These are phyloP conservation scores for Hydropotes inermis DNA, from an alignment of 2,113 vertebrate species.

Conservation along the genomic window DNA sequence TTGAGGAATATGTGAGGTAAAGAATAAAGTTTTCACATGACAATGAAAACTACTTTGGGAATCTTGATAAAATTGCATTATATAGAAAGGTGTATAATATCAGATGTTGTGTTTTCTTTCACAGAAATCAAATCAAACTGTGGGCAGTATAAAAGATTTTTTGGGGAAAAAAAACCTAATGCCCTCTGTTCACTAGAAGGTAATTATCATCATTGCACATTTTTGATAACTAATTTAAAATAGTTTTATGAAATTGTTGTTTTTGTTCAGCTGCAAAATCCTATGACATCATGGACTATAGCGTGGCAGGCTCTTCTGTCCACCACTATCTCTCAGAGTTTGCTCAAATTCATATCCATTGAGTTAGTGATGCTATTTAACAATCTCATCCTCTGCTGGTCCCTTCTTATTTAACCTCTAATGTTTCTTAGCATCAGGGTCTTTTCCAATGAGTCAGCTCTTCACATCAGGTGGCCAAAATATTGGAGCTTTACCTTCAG, in stretches of 20 bases:
- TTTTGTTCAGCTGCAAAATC: too few relatives aligned
- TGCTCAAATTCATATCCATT: too few relatives aligned
- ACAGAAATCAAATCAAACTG: not conserved
- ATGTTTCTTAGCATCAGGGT: not conserved
- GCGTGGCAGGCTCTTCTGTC: too few relatives aligned
- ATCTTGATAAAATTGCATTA: not conserved
- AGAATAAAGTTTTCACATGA: not conserved
- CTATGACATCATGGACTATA: too few relatives aligned
- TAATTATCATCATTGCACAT: not conserved
- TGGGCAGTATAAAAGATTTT: not conserved
- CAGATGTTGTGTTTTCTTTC: not conserved
- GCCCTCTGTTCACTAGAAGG: fast-evolving
- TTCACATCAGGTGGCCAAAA: not conserved
- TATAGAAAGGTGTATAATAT: not conserved
- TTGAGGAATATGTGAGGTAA: not conserved
- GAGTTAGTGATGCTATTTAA: too few relatives aligned
- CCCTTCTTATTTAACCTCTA: too few relatives aligned
- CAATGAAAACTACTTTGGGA: not conserved
- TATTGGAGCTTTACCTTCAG: not conserved
- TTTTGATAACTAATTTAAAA: not conserved
- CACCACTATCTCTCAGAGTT: too few relatives aligned
- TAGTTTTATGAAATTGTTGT: too few relatives aligned
- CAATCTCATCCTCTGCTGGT: too few relatives aligned
- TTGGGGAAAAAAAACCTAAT: not conserved
- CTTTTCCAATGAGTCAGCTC: not conserved